Conservation (phyloP, 2,888 invertebrate genomes). For the Coleophora deauratella region DNA sequence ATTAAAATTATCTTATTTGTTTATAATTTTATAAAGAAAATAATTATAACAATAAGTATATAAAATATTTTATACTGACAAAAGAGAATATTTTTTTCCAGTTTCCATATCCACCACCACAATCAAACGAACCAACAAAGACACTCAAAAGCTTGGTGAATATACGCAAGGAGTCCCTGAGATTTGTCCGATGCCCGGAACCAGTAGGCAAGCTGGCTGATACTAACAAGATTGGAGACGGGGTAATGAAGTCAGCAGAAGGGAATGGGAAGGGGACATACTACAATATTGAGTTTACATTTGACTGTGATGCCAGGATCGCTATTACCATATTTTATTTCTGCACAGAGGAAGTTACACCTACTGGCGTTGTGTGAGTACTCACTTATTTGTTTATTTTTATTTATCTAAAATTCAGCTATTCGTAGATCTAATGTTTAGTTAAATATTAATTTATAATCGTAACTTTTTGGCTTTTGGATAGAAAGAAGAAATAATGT, state of each 20-base stretch:
- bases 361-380: slow-evolving; percentile 88
- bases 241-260: slow-evolving; percentile 70
- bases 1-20: too few species aligned
- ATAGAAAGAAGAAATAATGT: too few species aligned
- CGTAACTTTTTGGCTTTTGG: too few species aligned
- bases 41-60: too few species aligned
- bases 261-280: slow-evolving; percentile 77
- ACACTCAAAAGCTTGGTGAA: slow-evolving; percentile 96
- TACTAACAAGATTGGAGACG: slow-evolving; percentile 66
- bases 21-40: too few species aligned
- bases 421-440: too few species aligned
- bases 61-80: too few species aligned
- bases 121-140: slow-evolving; percentile 97
- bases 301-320: slow-evolving; percentile 96
- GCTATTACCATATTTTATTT: slow-evolving; percentile 97
- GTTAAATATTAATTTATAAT: too few species aligned
- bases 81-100: too few species aligned
- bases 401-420: too few species aligned
- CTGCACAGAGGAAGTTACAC: slow-evolving; percentile 92
- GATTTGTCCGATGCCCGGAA: slow-evolving; percentile 86
- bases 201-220: slow-evolving; percentile 75
- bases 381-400: too few species aligned
- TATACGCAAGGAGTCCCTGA: slow-evolving; percentile 96
- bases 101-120: slow-evolving; percentile 98
- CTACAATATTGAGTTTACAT: slow-evolving; percentile 97